Evolutionary conservation across 2,888 invertebrate genomes (phyloP).

Genomic region (Aphelenchoides bicaudatus): DNA sequence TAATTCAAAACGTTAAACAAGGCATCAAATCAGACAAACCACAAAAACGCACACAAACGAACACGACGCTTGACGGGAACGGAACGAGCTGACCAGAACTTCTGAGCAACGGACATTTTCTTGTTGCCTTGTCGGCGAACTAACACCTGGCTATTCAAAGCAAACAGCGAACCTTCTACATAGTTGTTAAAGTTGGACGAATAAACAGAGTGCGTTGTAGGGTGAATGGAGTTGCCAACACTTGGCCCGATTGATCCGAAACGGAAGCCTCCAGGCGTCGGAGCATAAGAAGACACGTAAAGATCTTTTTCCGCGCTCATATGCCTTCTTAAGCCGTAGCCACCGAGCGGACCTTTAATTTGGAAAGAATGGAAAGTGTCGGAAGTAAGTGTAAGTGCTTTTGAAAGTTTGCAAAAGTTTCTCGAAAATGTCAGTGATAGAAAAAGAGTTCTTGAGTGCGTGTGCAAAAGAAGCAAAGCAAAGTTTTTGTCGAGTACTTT

Average conservation of each 20-base stretch:
- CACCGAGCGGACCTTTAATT: no score
- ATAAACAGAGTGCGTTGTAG: not conserved
- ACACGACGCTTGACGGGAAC: slow-evolving; percentile 1
- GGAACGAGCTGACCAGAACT: not conserved
- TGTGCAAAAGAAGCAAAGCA: not conserved
- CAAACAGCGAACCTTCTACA: slow-evolving; percentile 3
- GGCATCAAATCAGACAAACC: no score
- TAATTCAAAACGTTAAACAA: no score
- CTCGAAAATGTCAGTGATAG: slow-evolving; percentile 9
- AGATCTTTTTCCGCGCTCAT: slow-evolving; percentile 8
- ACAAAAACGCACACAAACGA: slow-evolving; percentile 10
- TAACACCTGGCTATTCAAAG: not conserved
- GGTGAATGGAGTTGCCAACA: not conserved
- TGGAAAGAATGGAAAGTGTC: not conserved
- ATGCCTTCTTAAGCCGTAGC: not conserved
- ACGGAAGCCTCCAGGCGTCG: not conserved
- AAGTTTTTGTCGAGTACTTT: not conserved
- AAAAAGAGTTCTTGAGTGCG: not conserved
- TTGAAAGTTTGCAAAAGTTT: no score
- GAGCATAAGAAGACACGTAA: not conserved
- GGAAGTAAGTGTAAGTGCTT: no score
- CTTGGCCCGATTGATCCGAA: slow-evolving; percentile 12
- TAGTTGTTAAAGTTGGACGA: not conserved
- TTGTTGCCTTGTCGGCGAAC: no score
- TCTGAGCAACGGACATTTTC: slow-evolving; percentile 9